Conservation (phyloP, 2,797 vertebrate species). For the Psittacula derbiana region DNA sequence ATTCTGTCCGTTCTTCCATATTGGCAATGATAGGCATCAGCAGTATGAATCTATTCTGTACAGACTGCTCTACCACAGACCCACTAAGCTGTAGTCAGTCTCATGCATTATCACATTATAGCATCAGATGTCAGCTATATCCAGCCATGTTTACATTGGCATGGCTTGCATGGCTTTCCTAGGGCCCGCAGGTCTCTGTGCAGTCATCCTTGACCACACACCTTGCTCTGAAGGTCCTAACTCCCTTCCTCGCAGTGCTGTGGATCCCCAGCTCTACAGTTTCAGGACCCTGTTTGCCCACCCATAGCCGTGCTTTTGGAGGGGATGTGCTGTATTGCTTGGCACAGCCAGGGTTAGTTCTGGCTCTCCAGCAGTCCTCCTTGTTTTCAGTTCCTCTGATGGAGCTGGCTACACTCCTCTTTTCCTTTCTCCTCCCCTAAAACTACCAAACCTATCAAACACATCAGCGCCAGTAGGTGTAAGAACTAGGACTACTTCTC, state of each 20-base stretch:
- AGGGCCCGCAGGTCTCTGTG: neutral
- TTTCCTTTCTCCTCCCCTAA: slow-evolving; percentile 52
- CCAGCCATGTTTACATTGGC: neutral
- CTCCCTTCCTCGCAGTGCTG: neutral
- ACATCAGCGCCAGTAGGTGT: neutral
- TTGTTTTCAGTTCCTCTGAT: slow-evolving; percentile 16
- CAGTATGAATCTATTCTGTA: neutral
- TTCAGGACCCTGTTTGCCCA: neutral
- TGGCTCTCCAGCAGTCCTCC: neutral
- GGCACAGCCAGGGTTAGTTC: slow-evolving; percentile 19
- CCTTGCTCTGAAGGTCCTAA: neutral
- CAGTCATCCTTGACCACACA: neutral
- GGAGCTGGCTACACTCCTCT: neutral
- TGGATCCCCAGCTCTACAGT: neutral
- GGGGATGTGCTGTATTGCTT: neutral
- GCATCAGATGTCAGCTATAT: neutral
- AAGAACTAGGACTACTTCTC: neutral
- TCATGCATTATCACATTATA: neutral
- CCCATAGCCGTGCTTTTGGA: neutral
- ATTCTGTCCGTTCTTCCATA: neutral
- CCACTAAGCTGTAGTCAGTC: neutral
- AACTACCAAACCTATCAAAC: slow-evolving; percentile 6
- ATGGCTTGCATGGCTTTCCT: neutral
- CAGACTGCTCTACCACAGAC: neutral
- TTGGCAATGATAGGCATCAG: neutral